Evolutionary conservation across 2,888 invertebrate genomes (phyloP), one percentile per base, ranked within the genome.

Genomic region (Drosophila stalkeri): DNA sequence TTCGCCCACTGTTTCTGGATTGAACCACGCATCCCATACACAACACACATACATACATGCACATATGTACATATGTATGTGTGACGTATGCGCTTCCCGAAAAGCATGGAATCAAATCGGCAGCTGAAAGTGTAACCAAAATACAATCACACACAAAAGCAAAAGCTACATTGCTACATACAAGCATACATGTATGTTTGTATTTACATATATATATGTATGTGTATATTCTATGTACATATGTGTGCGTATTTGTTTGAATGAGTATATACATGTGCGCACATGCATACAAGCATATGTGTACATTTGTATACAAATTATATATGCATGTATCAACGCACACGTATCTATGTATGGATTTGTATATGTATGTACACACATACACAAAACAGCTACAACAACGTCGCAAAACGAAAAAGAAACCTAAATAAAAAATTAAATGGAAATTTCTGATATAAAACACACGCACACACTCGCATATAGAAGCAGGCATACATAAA

Each of bases 401-500:
- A 72, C 78, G 46, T 73, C 77, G 86, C 89, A 79, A 82, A 85
- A 86, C 77, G 52, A 80, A 82, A 82, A 86, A 81, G 79, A 88
- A 86, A 85, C 81, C 86, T 73, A 89, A 86, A 84, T 87, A 86
- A 88, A 89, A 89, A 86, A 78, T 89, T 89, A 86, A 89, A 86
- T 89, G 87, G 89, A 88, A 88, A 88, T 85, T 88, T 85, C 85
- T 88, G 89, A 88, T 81, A 88, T 86, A 86, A 86, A 88, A 76
- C 80, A 74, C 80, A 77, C 66, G 52, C 64, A 66, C 68, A 66
- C 46, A 18, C n/a, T 31, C 35, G 57, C 57, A 55, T n/a, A 59
- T 51, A 33, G 18, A 52, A 18, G 47, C 46, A 43, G 23, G 59
- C 20, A 44, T 23, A 20, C 39, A 54, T 47, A 63, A 16, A 20